phyloP scores from a whole-genome alignment of 2,113 vertebrate species.

The Lagenorhynchus albirostris region DNA sequence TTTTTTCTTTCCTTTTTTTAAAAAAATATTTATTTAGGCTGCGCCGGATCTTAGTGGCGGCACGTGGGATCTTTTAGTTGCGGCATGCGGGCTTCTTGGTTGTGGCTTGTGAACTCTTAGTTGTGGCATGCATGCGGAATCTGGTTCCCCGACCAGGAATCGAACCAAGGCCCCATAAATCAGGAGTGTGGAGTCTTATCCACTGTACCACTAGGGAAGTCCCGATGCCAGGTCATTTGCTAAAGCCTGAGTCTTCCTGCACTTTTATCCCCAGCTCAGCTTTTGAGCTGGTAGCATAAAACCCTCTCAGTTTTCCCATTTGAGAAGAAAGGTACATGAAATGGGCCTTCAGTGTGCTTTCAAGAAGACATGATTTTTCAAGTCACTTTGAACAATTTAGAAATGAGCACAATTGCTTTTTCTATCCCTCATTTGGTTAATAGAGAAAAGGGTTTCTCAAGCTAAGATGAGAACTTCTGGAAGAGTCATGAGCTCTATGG shows the following conservation, averaged over 20 bases:
- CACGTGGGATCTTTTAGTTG: no score
- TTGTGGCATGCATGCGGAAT: no score
- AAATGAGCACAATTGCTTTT: constrained; percentile 9
- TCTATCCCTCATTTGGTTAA: neutral
- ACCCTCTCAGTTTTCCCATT: neutral
- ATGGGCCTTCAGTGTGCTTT: neutral
- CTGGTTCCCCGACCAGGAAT: no score
- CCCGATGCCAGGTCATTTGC: neutral
- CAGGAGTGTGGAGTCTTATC: no score
- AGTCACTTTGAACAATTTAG: neutral
- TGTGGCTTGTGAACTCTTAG: no score
- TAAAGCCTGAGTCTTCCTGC: neutral
- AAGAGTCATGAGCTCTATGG: neutral
- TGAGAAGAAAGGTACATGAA: neutral
- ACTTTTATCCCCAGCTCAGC: neutral
- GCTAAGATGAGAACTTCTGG: neutral
- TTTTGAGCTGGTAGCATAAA: neutral
- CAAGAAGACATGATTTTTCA: neutral
- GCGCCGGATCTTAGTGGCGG: no score
- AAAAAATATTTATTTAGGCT: no score
- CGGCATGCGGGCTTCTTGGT: no score
- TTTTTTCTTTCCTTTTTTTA: no score
- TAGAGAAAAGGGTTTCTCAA: neutral
- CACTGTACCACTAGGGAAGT: no score
- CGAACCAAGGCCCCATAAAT: no score